Base-by-base conservation (phyloP, 2,888 invertebrate species). In the Asteroscopus sphinx region DNA sequence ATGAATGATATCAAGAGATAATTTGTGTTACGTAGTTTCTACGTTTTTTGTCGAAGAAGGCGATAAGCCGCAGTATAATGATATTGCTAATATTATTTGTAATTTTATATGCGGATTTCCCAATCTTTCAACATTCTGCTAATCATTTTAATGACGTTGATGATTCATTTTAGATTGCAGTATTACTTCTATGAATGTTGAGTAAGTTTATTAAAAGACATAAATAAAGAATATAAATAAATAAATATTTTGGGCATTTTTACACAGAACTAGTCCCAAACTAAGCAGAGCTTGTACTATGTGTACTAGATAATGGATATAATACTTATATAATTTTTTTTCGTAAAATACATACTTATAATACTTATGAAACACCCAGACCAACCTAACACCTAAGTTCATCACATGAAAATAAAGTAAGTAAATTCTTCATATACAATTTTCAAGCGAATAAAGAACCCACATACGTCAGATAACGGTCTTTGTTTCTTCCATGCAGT, bases 1-100 rank as follows among this genome's bases (percentile, higher is more conserved):
- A 55, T n/a, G 16, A 48, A 17, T 41, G 36, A 60, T 72, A 63
- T 71, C 48, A 61, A 58, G 28, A 59, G 76, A 74, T 74, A 73
- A 72, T 44, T 45, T 16, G 28, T 51, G 12, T 72, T 51, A 70
- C 73, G 68, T 72, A 65, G 51, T 40, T 61, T 54, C 25, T 61
- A 42, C 56, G 47, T 72, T 39, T 25, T 68, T 48, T 69, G 60
- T 73, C 42, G 26, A 42, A 49, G 15, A 47, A 44, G 4, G 53
- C 33, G 54, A 60, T 64, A 55, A 53, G 45, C 5, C 11, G 8
- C 40, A 49, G 13, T 55, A 46, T 6, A 48, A 37, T 30, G 47
- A 48, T 52, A 35, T 62, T 33, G 45, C 45, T 42, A 55, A 44
- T 36, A 44, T 28, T 40, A 44, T 28, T 40, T 48, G 17, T 26